Percentiles rank a stretch among this genome's conserved stretches.
Evolutionary conservation across 2,113 vertebrate genomes (phyloP).

Genomic region (Cnemophilus loriae): DNA sequence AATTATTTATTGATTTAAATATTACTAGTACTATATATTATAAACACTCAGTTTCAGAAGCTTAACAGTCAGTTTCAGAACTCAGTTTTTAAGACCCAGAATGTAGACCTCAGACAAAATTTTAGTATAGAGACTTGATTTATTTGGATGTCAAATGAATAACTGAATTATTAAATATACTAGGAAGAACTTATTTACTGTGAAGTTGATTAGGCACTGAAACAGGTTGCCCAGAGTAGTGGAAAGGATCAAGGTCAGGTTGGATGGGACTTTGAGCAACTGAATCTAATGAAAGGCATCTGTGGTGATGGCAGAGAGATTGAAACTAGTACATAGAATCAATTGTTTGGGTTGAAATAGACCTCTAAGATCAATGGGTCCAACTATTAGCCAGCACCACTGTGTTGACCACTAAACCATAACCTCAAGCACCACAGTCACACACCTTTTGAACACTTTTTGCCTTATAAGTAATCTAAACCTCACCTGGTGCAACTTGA

Average conservation of each 20-base stretch:
- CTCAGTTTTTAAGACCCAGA: background rate
- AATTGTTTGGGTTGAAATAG: background rate
- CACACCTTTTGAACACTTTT: background rate
- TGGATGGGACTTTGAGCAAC: background rate
- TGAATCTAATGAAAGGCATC: accelerated
- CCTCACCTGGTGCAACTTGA: background rate
- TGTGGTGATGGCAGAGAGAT: background rate
- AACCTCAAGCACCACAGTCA: background rate
- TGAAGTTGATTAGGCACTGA: background rate
- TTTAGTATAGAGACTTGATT: background rate
- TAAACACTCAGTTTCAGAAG: background rate
- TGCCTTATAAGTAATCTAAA: background rate
- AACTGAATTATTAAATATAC: background rate
- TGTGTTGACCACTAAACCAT: background rate
- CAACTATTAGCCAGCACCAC: background rate
- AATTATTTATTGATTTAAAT: background rate
- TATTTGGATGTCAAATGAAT: background rate
- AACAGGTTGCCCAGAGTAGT: background rate
- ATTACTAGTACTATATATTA: background rate
- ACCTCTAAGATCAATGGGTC: background rate
- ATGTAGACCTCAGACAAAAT: background rate
- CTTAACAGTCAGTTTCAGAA: no score
- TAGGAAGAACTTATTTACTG: background rate
- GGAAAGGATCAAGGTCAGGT: background rate
- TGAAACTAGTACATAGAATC: background rate